Percentiles rank a stretch among this genome's conserved stretches.
These are phyloP conservation scores for Nineta flava DNA, from an alignment of 2,888 invertebrate species.

Conservation along the genomic window DNA sequence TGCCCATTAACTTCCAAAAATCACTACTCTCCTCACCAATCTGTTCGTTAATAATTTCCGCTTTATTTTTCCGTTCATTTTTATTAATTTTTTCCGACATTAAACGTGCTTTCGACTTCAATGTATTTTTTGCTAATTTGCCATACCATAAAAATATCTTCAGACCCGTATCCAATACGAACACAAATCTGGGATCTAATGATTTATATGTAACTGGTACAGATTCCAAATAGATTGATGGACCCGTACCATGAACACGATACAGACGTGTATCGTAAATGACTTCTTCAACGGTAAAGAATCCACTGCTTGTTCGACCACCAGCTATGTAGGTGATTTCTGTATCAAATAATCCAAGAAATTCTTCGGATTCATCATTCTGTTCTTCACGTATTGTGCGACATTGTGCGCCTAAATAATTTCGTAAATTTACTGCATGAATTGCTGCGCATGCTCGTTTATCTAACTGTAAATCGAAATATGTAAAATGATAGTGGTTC, in stretches of 20 bases:
- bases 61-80: slow-evolving; percentile 89
- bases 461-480: slow-evolving; percentile 46
- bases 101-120: slow-evolving; percentile 75
- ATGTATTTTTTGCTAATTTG: slow-evolving; percentile 68
- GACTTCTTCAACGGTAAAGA: slow-evolving; percentile 78
- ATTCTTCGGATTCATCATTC: slow-evolving; percentile 91
- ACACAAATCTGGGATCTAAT: slow-evolving; percentile 83
- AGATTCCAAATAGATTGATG: slow-evolving; percentile 77
- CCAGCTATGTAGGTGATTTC: slow-evolving; percentile 93
- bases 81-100: slow-evolving; percentile 98
- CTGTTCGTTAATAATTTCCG: slow-evolving; percentile 71
- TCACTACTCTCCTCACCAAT: slow-evolving; percentile 70
- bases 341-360: slow-evolving; percentile 77
- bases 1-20: slow-evolving; percentile 66
- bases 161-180: slow-evolving; percentile 74
- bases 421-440: slow-evolving; percentile 95
- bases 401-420: slow-evolving; percentile 84
- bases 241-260: slow-evolving; percentile 76
- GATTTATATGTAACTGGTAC: slow-evolving; percentile 54
- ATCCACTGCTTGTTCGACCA: slow-evolving; percentile 92
- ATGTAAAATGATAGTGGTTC: too few relatives aligned
- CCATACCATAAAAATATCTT: slow-evolving; percentile 87
- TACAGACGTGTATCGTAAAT: slow-evolving; percentile 72
- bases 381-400: slow-evolving; percentile 95
- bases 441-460: slow-evolving; percentile 95